Percentiles rank a stretch among this genome's conserved stretches.
These are phyloP conservation scores for Oopsacas minuta DNA, from an alignment of 37 sponge, comb jelly and placozoan species.

Conservation along the genomic window DNA sequence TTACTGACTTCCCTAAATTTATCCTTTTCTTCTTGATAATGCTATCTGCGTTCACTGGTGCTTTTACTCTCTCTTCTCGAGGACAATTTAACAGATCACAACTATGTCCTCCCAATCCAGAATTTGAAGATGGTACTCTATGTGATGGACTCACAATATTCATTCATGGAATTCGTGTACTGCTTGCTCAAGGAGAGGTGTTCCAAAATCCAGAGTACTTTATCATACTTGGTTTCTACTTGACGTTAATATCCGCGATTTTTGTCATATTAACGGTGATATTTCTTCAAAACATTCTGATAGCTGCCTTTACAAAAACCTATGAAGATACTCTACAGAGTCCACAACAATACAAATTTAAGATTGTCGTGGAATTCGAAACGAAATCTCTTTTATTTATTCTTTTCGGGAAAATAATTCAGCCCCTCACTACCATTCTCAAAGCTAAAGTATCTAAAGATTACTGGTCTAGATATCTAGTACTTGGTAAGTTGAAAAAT, in stretches of 20 bases:
- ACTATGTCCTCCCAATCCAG: not conserved
- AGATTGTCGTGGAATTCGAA: not conserved
- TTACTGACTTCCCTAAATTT: not conserved
- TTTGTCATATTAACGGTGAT: not conserved
- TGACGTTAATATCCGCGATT: not conserved
- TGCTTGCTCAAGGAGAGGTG: not conserved
- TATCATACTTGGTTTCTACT: not conserved
- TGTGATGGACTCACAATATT: not conserved
- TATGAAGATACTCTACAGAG: constrained; percentile 1
- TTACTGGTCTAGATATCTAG: constrained; percentile 12
- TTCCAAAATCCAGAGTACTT: not conserved
- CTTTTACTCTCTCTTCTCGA: not conserved
- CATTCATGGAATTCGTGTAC: not conserved
- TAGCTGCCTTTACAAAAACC: not conserved
- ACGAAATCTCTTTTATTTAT: not conserved
- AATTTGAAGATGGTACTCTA: not conserved
- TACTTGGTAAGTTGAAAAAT: constrained; percentile 4
- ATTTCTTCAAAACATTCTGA: constrained; percentile 8
- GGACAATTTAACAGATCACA: not conserved
- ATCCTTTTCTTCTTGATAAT: not conserved
- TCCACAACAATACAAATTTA: constrained; percentile 7
- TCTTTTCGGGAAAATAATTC: not conserved
- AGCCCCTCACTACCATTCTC: not conserved
- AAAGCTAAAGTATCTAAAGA: constrained; percentile 1
- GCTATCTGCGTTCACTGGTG: not conserved